Evolutionary conservation across 2,888 invertebrate genomes (phyloP), one percentile per base, ranked within the genome.

Genomic region (Corbicula japonica): DNA sequence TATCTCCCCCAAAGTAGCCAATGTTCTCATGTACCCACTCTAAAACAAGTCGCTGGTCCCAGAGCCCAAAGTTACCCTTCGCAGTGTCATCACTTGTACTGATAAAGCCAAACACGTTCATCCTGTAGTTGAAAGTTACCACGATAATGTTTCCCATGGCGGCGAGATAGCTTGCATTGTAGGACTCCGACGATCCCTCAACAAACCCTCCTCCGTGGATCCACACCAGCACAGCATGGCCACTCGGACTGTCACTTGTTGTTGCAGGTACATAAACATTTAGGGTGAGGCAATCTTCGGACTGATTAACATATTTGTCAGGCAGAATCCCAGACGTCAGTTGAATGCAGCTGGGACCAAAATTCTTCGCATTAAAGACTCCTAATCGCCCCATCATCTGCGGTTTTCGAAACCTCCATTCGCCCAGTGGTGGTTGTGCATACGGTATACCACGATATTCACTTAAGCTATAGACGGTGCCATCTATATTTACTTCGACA

Each of bases 401-500:
- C n/a, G 54, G 54, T 54, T 54, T 54, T 32, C 54, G 28, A 12
- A 54, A 54, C 2, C 54, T 28, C 32, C 28, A 54, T 15, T 54
- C n/a, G 32, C n/a, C 54, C 8, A 54, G 18, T 10, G 54, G 54
- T 15, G 30, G 54, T 54, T 28, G 28, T 15, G 30, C 54, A n/a
- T 54, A 54, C 6, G 54, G 54, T 12, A 54, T 54, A 4, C 54
- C 54, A 32, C 15, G 54, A 30, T 30, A 54, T 8, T n/a, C n/a
- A n/a, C n/a, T n/a, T n/a, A n/a, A n/a, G n/a, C n/a, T n/a, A n/a
- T n/a, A n/a, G n/a, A n/a, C n/a, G n/a, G n/a, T n/a, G n/a, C n/a
- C n/a, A n/a, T n/a, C n/a, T n/a, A n/a, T n/a, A n/a, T n/a, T n/a
- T n/a, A n/a, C n/a, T n/a, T n/a, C n/a, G n/a, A n/a, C n/a, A n/a